Evolutionary conservation across 2,888 invertebrate species (phyloP), one percentile per base, ranked within the genome.

Genomic region (Trisateles emortualis): DNA sequence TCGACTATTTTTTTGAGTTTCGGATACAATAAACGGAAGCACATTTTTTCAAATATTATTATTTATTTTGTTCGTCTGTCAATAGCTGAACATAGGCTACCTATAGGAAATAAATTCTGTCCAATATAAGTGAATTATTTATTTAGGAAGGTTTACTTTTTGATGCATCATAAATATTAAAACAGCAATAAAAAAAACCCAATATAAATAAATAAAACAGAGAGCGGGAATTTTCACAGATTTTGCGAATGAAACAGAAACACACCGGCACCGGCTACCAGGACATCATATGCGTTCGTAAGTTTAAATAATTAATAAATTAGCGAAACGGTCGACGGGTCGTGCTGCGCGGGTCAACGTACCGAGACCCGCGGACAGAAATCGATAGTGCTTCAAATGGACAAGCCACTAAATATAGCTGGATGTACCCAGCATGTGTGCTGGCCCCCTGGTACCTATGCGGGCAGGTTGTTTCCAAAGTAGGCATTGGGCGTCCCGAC

Each of bases 321-420:
- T 91, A 90, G 87, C 88, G 87, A 88, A 89, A 83, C 84, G 81
- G 52, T 78, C 81, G 81, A 70, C 84, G 78, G 56, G 69, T 76
- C 76, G 78, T 72, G 73, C 72, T 68, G 74, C 70, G 52, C 82
- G 81, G 91, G 90, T 91, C 92, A 88, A 85, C 83, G 91, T 83
- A 78, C 90, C 67, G 81, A n/a, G n/a, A 71, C 67, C 78, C 83
- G 86, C 86, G 88, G 77, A 79, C 83, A 76, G 84, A 75, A 89
- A 92, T 92, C 92, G 88, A 92, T 92, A 91, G 84, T 87, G 88
- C 89, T 88, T 87, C 84, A 84, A 90, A 90, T 90, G 89, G 89
- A 87, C 88, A 88, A 83, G 48, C 81, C 84, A 86, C 87, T 88
- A 86, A 84, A 87, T 87, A 86, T 87, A 88, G 78, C 73, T 66